Evolutionary conservation across 2,113 vertebrate genomes (phyloP).

Genomic region (Micromys minutus): DNA sequence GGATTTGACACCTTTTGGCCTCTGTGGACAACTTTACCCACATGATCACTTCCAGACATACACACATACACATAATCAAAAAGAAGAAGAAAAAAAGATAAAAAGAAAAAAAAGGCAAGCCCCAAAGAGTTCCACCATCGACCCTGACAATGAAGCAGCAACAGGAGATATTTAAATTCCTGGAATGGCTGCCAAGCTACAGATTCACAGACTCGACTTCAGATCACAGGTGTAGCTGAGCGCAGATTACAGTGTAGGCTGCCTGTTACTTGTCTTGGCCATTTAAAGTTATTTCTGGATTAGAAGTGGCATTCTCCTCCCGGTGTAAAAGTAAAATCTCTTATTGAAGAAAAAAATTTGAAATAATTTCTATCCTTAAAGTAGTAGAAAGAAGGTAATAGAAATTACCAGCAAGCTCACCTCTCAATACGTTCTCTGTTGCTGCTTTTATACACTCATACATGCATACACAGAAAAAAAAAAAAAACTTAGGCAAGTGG

Average conservation of each 20-base stretch:
- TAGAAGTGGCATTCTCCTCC: neutral
- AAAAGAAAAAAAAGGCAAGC: neutral
- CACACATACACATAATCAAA: neutral
- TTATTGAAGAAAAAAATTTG: neutral
- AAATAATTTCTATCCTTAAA: neutral
- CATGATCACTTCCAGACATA: neutral
- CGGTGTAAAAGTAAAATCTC: neutral
- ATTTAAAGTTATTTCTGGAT: neutral
- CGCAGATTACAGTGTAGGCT: neutral
- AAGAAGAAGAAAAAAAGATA: neutral
- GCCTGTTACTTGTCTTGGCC: neutral
- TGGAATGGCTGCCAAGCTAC: neutral
- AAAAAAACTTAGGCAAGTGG: neutral
- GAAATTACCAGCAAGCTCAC: neutral
- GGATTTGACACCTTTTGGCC: neutral
- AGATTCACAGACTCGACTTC: neutral
- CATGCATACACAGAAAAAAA: neutral
- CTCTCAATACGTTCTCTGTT: neutral
- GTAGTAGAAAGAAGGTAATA: neutral
- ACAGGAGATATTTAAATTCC: neutral
- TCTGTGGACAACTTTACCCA: neutral
- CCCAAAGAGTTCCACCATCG: neutral
- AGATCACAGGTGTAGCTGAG: neutral
- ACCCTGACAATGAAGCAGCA: neutral
- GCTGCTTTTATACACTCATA: neutral